Conservation (phyloP, 2,888 invertebrate genomes). For the Arctia plantaginis region DNA sequence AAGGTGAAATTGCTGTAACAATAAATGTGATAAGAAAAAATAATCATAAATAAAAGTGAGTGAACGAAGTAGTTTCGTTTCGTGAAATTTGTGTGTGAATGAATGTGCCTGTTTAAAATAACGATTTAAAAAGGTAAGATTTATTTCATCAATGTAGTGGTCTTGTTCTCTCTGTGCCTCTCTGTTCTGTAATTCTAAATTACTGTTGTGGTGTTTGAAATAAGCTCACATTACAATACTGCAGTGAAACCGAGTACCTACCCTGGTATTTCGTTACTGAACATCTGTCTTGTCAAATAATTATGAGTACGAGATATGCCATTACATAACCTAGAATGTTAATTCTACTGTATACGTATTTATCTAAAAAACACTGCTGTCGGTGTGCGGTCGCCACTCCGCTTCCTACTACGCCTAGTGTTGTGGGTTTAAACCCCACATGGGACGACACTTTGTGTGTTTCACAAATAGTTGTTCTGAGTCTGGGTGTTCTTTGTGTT, state of each 20-base stretch:
- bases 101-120: slow-evolving; percentile 25
- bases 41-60: slow-evolving; percentile 32
- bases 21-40: slow-evolving; percentile 41
- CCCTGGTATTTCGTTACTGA: neutral
- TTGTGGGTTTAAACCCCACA: too few species aligned
- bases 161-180: too few species aligned
- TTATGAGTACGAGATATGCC: neutral
- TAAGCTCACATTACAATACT: slow-evolving; percentile 6
- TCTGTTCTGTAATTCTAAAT: too few species aligned
- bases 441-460: too few species aligned
- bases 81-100: slow-evolving; percentile 42
- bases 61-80: slow-evolving; percentile 30
- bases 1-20: slow-evolving; percentile 39
- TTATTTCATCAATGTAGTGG: slow-evolving; percentile 38
- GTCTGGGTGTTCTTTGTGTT: too few species aligned
- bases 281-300: neutral
- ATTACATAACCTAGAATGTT: slow-evolving; percentile 4
- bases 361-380: slow-evolving; percentile 4
- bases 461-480: too few species aligned
- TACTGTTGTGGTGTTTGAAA: neutral
- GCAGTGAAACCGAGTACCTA: neutral
- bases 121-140: slow-evolving; percentile 41
- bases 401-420: too few species aligned
- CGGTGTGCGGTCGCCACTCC: too few species aligned
- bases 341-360: neutral